A percentile compares a stretch with the other conserved stretches of the same genome.
These are phyloP conservation scores for Silurus glanis DNA, from an alignment of 2,113 vertebrate species.

Conservation along the genomic window DNA sequence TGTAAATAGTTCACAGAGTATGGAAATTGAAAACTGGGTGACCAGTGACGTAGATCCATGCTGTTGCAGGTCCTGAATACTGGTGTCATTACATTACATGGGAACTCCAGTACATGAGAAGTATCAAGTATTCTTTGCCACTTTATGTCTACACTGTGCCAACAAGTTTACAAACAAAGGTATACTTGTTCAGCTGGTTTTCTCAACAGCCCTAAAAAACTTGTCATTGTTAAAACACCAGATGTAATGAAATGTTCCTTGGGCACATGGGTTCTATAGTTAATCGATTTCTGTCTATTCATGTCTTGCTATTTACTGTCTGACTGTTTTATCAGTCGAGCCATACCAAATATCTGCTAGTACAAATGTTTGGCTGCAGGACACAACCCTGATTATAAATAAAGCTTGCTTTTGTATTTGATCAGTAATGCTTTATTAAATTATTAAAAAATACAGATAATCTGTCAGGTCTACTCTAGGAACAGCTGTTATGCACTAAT, in stretches of 20 bases:
- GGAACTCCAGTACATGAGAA: neutral
- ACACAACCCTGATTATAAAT: neutral
- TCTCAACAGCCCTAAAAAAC: neutral
- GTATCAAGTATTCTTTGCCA: neutral
- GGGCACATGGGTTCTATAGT: neutral
- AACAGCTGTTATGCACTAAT: too few relatives aligned
- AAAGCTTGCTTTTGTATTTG: neutral
- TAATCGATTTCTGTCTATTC: neutral
- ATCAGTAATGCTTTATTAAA: neutral
- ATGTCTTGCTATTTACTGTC: neutral
- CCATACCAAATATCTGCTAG: neutral
- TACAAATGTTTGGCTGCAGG: neutral
- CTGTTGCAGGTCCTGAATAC: slow-evolving; percentile 24
- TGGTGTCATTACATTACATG: slow-evolving; percentile 7
- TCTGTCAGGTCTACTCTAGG: too few relatives aligned
- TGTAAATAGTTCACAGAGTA: neutral
- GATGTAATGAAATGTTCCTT: neutral
- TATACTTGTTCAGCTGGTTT: slow-evolving; percentile 14
- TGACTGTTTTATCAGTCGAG: neutral
- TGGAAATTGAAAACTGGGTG: slow-evolving; percentile 1
- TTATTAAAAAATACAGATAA: too few relatives aligned
- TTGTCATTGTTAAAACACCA: neutral
- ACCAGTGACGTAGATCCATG: slow-evolving; percentile 39
- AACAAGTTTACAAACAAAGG: neutral
- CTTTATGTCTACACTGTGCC: neutral